Conservation (phyloP, 2,797 vertebrate genomes). For the Hypotaenidia philippensis region DNA sequence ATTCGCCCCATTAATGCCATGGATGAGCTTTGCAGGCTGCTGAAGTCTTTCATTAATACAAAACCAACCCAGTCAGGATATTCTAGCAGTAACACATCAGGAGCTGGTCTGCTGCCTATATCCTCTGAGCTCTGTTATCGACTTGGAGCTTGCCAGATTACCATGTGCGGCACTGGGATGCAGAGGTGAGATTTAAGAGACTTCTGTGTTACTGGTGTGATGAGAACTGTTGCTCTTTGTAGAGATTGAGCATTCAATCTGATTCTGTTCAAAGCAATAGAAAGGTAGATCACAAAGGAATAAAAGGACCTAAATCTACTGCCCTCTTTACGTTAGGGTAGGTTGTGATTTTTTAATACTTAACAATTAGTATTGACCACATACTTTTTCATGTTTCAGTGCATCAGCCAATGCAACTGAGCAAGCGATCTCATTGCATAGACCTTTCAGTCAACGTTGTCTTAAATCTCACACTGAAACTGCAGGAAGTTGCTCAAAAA, state of each 20-base stretch:
- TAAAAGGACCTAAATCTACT: not conserved
- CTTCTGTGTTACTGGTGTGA: not conserved
- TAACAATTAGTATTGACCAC: not conserved
- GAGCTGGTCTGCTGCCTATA: slow-evolving; percentile 89
- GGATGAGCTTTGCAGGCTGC: slow-evolving; percentile 95
- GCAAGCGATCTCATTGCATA: not conserved
- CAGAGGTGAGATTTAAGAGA: slow-evolving; percentile 86
- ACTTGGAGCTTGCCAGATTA: slow-evolving; percentile 94
- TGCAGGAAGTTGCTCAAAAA: not conserved
- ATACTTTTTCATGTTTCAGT: not conserved
- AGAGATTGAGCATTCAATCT: not conserved
- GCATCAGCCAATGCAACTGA: not conserved
- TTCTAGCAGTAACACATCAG: slow-evolving; percentile 78
- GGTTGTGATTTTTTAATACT: not conserved
- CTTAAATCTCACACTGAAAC: not conserved
- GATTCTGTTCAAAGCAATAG: not conserved
- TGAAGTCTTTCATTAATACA: slow-evolving; percentile 91
- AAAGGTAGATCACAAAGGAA: not conserved
- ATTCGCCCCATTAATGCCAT: slow-evolving; percentile 96
- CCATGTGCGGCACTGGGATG: slow-evolving; percentile 96
- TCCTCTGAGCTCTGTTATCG: slow-evolving; percentile 97
- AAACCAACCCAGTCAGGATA: slow-evolving; percentile 75
- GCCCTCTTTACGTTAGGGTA: not conserved
- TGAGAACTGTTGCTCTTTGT: not conserved
- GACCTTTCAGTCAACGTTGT: not conserved